These are phyloP conservation scores for Mellivora capensis DNA, from an alignment of 2,113 vertebrate species.

Conservation along the genomic window DNA sequence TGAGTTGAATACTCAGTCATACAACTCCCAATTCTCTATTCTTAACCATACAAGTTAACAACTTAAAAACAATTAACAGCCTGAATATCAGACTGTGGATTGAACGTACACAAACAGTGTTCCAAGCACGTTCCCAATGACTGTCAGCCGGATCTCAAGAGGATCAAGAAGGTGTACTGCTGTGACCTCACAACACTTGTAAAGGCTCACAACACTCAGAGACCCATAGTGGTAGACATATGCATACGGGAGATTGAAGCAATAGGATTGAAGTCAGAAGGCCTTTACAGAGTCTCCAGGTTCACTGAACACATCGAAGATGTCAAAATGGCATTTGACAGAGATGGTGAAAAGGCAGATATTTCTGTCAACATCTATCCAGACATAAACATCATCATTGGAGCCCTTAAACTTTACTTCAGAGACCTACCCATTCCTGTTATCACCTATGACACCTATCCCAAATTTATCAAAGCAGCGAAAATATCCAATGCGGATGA, in stretches of 20 bases:
- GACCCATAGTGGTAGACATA: slow-evolving; percentile 98
- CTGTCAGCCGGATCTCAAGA: slow-evolving; percentile 97
- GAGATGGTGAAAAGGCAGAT: no score
- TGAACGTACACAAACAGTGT: slow-evolving; percentile 99
- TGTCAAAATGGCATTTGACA: no score
- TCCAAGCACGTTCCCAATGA: slow-evolving; percentile 97
- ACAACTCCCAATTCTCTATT: neutral
- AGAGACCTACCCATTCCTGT: no score
- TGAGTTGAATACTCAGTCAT: neutral
- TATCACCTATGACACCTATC: no score
- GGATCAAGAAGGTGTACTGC: slow-evolving; percentile 97
- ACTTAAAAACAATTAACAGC: neutral
- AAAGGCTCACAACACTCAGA: slow-evolving; percentile 94
- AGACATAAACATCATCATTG: no score
- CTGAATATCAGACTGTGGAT: slow-evolving; percentile 89
- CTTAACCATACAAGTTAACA: neutral
- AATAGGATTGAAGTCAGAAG: no score
- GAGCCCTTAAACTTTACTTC: no score
- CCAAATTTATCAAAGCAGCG: no score
- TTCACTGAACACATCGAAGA: no score
- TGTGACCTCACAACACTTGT: slow-evolving; percentile 98
- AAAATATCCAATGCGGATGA: no score
- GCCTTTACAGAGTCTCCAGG: no score
- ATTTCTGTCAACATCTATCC: no score
- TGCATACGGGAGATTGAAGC: slow-evolving; percentile 97